Conservation (phyloP, 2,888 invertebrate species). For the Platycheirus rosarum region DNA sequence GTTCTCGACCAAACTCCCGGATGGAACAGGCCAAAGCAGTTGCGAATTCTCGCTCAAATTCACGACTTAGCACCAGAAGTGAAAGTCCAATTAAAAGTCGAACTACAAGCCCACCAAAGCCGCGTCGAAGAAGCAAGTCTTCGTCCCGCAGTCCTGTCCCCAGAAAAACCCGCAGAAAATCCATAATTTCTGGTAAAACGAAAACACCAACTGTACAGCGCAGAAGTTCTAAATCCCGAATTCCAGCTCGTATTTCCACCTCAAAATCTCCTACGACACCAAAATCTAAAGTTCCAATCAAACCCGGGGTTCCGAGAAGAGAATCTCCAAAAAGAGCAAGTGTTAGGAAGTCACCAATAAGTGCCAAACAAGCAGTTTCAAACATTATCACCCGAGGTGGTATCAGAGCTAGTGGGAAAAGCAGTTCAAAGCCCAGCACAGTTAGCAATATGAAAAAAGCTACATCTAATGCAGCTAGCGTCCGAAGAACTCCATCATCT, state of each 20-base stretch:
- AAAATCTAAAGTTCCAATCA: slow-evolving; percentile 59
- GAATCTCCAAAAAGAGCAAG: slow-evolving; percentile 61
- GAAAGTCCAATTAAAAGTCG: slow-evolving; percentile 76
- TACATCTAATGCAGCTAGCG: slow-evolving; percentile 3
- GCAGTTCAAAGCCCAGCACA: slow-evolving; percentile 9
- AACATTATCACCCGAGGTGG: slow-evolving; percentile 23
- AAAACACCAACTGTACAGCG: slow-evolving; percentile 58
- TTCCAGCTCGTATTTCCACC: slow-evolving; percentile 76
- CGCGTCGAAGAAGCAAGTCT: slow-evolving; percentile 77
- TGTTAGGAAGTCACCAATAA: slow-evolving; percentile 77
- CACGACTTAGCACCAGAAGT: slow-evolving; percentile 77
- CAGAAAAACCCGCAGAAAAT: slow-evolving; percentile 75
- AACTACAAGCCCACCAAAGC: slow-evolving; percentile 66
- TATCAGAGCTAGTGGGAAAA: not conserved
- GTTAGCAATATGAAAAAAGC: slow-evolving; percentile 26
- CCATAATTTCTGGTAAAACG: slow-evolving; percentile 77
- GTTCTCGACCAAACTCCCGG: slow-evolving; percentile 77
- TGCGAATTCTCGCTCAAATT: slow-evolving; percentile 76
- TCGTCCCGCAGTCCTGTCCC: slow-evolving; percentile 78
- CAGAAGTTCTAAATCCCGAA: slow-evolving; percentile 77
- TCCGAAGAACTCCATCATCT: slow-evolving; percentile 74
- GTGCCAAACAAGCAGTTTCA: slow-evolving; percentile 80
- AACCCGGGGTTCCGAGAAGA: slow-evolving; percentile 39
- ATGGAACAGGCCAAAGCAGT: slow-evolving; percentile 77
- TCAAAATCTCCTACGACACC: slow-evolving; percentile 67